These are phyloP conservation scores for Pitangus sulphuratus DNA, from an alignment of 2,797 vertebrate species.

Conservation along the genomic window DNA sequence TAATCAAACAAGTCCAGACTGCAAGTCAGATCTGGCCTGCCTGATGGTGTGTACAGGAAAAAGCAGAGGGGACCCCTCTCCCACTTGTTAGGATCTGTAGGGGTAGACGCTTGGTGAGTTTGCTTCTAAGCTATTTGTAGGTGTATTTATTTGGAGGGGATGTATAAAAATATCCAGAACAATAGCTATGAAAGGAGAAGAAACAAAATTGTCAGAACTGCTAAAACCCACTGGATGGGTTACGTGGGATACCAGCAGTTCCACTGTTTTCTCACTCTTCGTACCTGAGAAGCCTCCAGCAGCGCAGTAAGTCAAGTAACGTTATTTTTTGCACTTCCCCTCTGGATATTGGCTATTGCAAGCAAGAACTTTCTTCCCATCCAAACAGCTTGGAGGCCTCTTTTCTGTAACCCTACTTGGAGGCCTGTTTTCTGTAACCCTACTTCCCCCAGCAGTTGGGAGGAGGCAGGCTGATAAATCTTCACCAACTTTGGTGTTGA, in stretches of 20 bases:
- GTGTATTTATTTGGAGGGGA: not conserved
- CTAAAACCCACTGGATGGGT: not conserved
- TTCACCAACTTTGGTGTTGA: conserved; percentile 24
- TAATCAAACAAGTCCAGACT: not conserved
- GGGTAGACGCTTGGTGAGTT: not conserved
- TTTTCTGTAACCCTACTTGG: not conserved
- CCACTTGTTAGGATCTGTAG: not conserved
- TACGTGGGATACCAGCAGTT: not conserved
- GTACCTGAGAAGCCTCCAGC: not conserved
- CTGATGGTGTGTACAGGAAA: not conserved
- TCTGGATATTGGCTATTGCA: not conserved
- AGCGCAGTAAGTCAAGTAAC: not conserved
- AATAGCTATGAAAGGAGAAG: not conserved
- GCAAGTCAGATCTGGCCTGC: not conserved
- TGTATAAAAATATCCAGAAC: not conserved
- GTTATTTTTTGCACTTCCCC: not conserved
- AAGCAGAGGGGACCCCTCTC: not conserved
- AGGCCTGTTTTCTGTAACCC: not conserved
- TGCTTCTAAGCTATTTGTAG: not conserved
- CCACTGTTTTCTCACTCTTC: not conserved
- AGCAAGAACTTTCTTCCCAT: not conserved
- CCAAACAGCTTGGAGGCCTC: not conserved
- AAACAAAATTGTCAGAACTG: not conserved
- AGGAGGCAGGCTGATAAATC: conserved; percentile 26
- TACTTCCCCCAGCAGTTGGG: not conserved